Evolutionary conservation across 1,140 invertebrate genomes (phyloP), one percentile per base, ranked within the genome.

Genomic region (Zaprionus kolodkinae): DNA sequence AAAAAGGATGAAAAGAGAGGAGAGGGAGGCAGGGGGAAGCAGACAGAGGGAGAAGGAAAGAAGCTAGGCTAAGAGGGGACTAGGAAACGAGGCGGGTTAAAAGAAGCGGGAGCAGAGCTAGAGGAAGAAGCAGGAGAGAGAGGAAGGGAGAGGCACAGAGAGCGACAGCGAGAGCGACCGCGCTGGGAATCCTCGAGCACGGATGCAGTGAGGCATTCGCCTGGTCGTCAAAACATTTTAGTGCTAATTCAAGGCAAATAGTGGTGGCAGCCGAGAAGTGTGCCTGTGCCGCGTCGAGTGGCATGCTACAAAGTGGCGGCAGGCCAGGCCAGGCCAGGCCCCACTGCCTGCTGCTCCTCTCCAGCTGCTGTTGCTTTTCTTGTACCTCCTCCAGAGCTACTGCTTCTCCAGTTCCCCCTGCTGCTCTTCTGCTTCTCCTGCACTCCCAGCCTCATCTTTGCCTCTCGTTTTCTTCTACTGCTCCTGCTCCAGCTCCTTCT

Each of bases 241-340:
- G 63, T 72, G 74, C 74, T 76, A 76, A 76, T 76, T 76, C 70
- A 72, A 60, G 62, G 74, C 70, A 72, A 76, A 72, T 72, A 62
- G 27, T 30, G 27, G 27, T 6, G 3, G 59, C 61, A 69, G 21
- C 21, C 21, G 21, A 21, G 21, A 21, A 17, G n/a, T 54, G 56
- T 12, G 38, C 12, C 36, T 50, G 27, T 50, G 27, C 56, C 21
- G 30, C 38, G 55, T 36, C 50, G 35, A 63, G 65, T 59, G 55
- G 56, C 66, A 59, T 52, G 61, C 60, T 25, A 63, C 62, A 38
- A 48, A 72, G 40, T 72, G 40, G 38, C 40, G 40, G 40, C 40
- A 15, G 40, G 40, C 40, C 40, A 15, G 40, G n/a, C 7, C 15
- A 3, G 6, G 13, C 13, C 38, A 21, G 21, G 1, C 2, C 21